Evolutionary conservation across 2,113 vertebrate genomes (phyloP).

Genomic region (Prolemur simus): DNA sequence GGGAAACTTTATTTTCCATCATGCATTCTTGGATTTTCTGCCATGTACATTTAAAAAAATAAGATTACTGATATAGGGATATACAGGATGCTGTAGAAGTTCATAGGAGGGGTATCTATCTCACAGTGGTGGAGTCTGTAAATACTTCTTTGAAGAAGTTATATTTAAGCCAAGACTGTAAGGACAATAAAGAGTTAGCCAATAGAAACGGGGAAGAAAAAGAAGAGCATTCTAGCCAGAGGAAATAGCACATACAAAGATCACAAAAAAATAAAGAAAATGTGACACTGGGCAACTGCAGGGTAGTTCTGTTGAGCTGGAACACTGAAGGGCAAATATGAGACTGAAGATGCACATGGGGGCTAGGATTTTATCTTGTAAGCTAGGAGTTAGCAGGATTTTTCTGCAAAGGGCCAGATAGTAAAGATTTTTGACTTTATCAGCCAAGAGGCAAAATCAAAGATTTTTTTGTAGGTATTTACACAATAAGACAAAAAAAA

Average conservation of each 20-base stretch:
- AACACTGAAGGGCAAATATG: not conserved
- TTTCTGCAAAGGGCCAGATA: not conserved
- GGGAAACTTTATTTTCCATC: not conserved
- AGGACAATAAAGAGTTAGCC: not conserved
- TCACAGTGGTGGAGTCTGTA: not conserved
- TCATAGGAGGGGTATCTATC: not conserved
- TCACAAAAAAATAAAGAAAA: not conserved
- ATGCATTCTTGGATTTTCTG: not conserved
- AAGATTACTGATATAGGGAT: not conserved
- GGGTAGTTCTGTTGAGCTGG: not conserved
- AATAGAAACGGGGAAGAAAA: not conserved
- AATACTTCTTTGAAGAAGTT: not conserved
- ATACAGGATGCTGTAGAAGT: not conserved
- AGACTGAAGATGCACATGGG: not conserved
- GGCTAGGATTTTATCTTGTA: not conserved
- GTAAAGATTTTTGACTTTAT: not conserved
- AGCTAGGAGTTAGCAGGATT: not conserved
- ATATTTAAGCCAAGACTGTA: not conserved
- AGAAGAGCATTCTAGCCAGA: not conserved
- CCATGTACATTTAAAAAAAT: not conserved
- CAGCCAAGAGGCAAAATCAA: constrained; percentile 46
- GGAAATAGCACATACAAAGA: not conserved
- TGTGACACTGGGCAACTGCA: not conserved
- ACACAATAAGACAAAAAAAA: constrained; percentile 2
- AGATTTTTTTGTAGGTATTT: not conserved